A percentile compares a stretch with the other conserved stretches of the same genome.
These are phyloP conservation scores for Campoplex nolae DNA, from an alignment of 2,888 invertebrate species.

Conservation along the genomic window DNA sequence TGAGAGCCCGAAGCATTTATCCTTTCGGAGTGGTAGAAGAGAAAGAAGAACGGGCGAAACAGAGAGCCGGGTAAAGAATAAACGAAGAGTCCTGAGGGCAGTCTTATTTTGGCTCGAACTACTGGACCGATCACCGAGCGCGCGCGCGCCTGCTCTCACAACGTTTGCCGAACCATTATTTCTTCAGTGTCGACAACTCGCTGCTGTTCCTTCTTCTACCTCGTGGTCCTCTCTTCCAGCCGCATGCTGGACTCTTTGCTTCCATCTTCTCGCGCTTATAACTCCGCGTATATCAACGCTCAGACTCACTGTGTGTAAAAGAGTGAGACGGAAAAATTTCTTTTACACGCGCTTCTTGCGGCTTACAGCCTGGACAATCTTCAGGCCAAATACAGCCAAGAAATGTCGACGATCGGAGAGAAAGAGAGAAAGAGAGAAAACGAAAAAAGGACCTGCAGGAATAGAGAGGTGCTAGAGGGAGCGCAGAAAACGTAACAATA, in stretches of 20 bases:
- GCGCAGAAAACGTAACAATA: conserved; percentile 2
- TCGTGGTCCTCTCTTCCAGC: conserved; percentile 46
- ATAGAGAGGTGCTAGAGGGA: neutral
- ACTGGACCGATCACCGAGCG: conserved; percentile 68
- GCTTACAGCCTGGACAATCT: conserved; percentile 75
- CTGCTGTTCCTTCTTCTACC: conserved; percentile 75
- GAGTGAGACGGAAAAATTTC: conserved; percentile 21
- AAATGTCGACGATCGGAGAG: conserved; percentile 53
- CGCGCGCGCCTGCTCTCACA: conserved; percentile 34
- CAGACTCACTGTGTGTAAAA: conserved; percentile 5
- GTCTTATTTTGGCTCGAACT: conserved; percentile 80
- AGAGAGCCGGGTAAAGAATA: conserved; percentile 69
- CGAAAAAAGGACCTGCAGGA: conserved; percentile 4
- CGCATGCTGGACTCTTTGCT: conserved; percentile 39
- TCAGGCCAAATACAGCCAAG: conserved; percentile 78
- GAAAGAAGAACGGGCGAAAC: conserved; percentile 71
- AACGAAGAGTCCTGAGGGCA: conserved; percentile 74
- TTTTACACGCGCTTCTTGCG: conserved; percentile 34
- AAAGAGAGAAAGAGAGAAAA: conserved; percentile 38
- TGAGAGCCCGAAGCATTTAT: conserved; percentile 74
- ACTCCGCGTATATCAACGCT: conserved; percentile 17
- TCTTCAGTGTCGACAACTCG: conserved; percentile 80
- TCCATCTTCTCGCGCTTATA: conserved; percentile 50
- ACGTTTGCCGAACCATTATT: conserved; percentile 77
- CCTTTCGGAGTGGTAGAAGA: conserved; percentile 75